These are phyloP conservation scores for Heterochromis multidens DNA, from an alignment of 2,113 vertebrate species.

Conservation along the genomic window DNA sequence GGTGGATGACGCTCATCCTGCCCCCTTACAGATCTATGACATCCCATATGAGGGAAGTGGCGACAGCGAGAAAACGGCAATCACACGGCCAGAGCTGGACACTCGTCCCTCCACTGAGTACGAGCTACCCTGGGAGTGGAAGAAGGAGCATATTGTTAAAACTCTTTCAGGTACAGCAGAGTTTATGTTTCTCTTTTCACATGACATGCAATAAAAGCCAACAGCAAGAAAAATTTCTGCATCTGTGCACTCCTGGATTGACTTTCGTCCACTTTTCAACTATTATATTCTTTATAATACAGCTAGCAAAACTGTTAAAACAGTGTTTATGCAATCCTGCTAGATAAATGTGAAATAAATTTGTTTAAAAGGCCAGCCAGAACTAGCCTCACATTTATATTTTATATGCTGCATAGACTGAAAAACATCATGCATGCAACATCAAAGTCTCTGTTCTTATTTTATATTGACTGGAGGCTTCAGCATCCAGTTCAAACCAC, in stretches of 20 bases:
- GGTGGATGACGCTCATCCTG: slow-evolving; percentile 36
- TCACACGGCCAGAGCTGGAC: slow-evolving; percentile 71
- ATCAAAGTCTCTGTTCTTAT: slow-evolving; percentile 44
- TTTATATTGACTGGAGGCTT: slow-evolving; percentile 26
- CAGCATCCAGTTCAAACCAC: slow-evolving; percentile 2
- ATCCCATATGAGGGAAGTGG: slow-evolving; percentile 71
- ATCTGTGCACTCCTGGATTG: background rate
- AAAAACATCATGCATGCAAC: slow-evolving; percentile 32
- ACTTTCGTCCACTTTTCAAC: background rate
- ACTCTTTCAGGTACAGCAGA: slow-evolving; percentile 81
- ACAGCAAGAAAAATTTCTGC: background rate
- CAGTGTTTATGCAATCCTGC: background rate
- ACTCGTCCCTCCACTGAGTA: slow-evolving; percentile 79
- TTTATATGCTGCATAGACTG: slow-evolving; percentile 32
- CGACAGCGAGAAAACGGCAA: slow-evolving; percentile 8
- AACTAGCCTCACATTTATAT: slow-evolving; percentile 39
- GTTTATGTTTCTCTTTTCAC: background rate
- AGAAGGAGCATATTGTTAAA: slow-evolving; percentile 84
- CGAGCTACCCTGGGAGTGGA: slow-evolving; percentile 91
- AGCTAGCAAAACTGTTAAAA: background rate
- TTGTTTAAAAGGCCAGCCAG: slow-evolving; percentile 8
- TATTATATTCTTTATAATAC: background rate
- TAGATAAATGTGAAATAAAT: background rate
- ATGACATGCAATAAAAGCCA: background rate
- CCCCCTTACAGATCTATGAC: slow-evolving; percentile 78